These are phyloP conservation scores for Drosophila paracracens DNA, from an alignment of 2,888 invertebrate species.

Conservation along the genomic window DNA sequence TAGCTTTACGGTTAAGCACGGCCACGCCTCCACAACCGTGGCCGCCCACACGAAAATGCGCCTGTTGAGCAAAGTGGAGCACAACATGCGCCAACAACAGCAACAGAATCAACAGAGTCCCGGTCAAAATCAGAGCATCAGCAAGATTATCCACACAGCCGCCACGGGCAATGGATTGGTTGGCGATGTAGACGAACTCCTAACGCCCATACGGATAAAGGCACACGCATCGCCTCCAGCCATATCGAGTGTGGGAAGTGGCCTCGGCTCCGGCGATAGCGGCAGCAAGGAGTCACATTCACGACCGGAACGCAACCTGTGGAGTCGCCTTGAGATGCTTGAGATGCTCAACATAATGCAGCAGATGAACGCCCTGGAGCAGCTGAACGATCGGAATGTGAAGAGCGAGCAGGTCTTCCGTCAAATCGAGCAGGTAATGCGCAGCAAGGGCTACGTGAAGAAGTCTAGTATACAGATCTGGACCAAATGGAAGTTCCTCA, in stretches of 20 bases:
- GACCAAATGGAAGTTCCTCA: slow-evolving; percentile 85
- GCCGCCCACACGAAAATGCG: slow-evolving; percentile 76
- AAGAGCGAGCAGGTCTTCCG: slow-evolving; percentile 84
- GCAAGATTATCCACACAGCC: slow-evolving; percentile 69
- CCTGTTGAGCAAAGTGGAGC: slow-evolving; percentile 71
- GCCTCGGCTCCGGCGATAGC: slow-evolving; percentile 13
- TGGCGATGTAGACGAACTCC: slow-evolving; percentile 77
- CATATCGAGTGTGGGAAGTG: slow-evolving; percentile 14
- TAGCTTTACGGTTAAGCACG: slow-evolving; percentile 25
- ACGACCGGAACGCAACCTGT: slow-evolving; percentile 83
- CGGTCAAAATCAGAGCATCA: slow-evolving; percentile 54
- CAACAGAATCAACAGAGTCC: slow-evolving; percentile 31
- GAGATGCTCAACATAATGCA: slow-evolving; percentile 83
- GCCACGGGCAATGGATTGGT: slow-evolving; percentile 69
- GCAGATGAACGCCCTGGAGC: slow-evolving; percentile 78
- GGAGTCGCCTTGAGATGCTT: slow-evolving; percentile 84
- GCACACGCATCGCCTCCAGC: slow-evolving; percentile 32
- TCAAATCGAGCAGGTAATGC: slow-evolving; percentile 82
- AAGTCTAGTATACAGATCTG: slow-evolving; percentile 84
- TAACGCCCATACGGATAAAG: slow-evolving; percentile 72
- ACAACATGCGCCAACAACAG: slow-evolving; percentile 73
- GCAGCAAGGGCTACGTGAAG: slow-evolving; percentile 81
- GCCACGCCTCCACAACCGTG: slow-evolving; percentile 61
- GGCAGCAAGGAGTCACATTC: slow-evolving; percentile 38
- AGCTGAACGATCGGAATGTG: slow-evolving; percentile 82